These are phyloP conservation scores for Eupsittula cactorum DNA, from an alignment of 2,113 vertebrate species.

Conservation along the genomic window DNA sequence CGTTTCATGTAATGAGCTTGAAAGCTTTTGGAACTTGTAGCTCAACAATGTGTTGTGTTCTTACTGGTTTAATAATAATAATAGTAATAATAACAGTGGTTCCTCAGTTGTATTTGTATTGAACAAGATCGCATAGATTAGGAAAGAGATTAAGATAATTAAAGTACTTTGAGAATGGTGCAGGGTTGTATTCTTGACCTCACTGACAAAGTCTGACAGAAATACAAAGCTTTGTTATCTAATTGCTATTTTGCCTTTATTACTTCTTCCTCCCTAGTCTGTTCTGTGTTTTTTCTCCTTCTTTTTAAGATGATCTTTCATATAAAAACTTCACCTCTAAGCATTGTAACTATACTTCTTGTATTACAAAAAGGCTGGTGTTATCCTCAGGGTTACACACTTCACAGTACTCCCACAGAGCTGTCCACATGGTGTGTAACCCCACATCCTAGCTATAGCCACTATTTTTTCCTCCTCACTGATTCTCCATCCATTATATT, in stretches of 20 bases:
- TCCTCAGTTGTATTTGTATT: neutral
- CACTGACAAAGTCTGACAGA: neutral
- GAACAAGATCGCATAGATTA: neutral
- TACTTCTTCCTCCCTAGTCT: neutral
- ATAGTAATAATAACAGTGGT: neutral
- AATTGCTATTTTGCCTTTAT: neutral
- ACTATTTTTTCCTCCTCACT: neutral
- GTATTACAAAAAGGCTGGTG: neutral
- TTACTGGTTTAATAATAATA: neutral
- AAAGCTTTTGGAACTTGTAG: neutral
- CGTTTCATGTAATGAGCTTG: neutral
- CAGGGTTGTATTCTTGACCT: neutral
- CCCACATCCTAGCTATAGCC: neutral
- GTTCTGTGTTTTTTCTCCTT: neutral
- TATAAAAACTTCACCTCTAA: neutral
- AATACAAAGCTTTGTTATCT: neutral
- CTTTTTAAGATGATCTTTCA: neutral
- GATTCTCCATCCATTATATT: neutral
- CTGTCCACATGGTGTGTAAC: neutral
- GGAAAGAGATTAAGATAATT: neutral
- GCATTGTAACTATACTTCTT: fast-evolving
- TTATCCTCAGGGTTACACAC: neutral
- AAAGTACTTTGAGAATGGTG: neutral
- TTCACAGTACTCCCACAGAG: neutral
- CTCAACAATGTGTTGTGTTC: neutral